Percentiles rank a stretch among this genome's conserved stretches.
Evolutionary conservation across 2,113 vertebrate genomes (phyloP).

Genomic region (Ciconia maguari): DNA sequence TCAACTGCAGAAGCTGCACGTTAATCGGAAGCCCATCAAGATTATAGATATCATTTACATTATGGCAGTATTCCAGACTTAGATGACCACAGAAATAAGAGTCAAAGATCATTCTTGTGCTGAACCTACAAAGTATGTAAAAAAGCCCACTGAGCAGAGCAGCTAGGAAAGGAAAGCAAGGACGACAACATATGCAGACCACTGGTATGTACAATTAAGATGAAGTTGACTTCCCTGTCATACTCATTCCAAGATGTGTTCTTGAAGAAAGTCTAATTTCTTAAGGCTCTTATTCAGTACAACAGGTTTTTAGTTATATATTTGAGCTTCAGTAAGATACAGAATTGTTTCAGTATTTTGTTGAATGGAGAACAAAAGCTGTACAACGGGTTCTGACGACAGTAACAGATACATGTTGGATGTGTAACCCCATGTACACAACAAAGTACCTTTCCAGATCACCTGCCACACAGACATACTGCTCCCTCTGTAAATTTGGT

Average conservation of each 20-base stretch:
- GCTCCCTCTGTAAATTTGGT: background rate
- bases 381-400: accelerated
- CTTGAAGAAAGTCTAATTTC: background rate
- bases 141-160: background rate
- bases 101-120: background rate
- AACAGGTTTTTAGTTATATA: background rate
- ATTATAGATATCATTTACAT: background rate
- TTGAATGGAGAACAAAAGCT: background rate
- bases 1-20: background rate
- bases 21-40: background rate
- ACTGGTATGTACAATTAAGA: background rate
- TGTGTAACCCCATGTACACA: accelerated
- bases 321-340: background rate
- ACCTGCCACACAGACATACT: background rate
- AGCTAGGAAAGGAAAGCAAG: background rate
- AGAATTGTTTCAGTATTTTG: background rate
- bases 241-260: background rate
- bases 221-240: background rate
- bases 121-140: background rate
- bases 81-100: background rate
- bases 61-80: background rate
- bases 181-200: background rate
- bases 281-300: background rate
- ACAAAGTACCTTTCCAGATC: background rate
- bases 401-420: accelerated